Percentiles rank a stretch among this genome's conserved stretches.
Conservation (phyloP, 2,113 vertebrate genomes). For the Chroicocephalus ridibundus region DNA sequence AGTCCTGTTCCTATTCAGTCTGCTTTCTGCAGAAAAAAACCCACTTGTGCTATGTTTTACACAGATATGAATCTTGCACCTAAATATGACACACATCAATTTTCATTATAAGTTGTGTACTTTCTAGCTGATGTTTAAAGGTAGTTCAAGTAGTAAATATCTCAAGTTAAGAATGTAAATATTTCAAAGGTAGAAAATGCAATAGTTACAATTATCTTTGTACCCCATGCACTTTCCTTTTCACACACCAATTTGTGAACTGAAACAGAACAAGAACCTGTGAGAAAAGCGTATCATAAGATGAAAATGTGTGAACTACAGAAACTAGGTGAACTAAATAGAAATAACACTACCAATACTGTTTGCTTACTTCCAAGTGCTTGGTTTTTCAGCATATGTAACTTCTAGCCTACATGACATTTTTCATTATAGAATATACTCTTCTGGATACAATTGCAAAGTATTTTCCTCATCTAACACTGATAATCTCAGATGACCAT, state of each 20-base stretch:
- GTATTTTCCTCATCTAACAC: neutral
- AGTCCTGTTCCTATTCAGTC: neutral
- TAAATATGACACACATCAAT: neutral
- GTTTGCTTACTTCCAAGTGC: neutral
- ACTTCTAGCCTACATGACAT: neutral
- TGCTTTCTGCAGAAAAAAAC: neutral
- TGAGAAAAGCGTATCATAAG: neutral
- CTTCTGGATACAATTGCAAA: neutral
- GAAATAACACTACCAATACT: neutral
- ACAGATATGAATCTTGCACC: neutral
- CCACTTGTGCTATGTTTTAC: accelerated
- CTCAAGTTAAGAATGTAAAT: neutral
- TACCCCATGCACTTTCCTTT: neutral
- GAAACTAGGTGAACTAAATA: neutral
- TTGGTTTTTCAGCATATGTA: neutral
- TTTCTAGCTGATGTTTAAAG: neutral
- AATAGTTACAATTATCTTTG: neutral
- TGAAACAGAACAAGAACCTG: neutral
- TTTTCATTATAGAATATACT: neutral
- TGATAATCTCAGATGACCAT: neutral
- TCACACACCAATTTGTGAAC: neutral
- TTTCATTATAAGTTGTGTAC: neutral
- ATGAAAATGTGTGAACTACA: neutral
- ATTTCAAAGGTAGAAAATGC: neutral
- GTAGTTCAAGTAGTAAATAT: neutral